Percentiles rank a stretch among this genome's conserved stretches.
Evolutionary conservation across 2,888 invertebrate species (phyloP).

Genomic region (Oligia strigilis): DNA sequence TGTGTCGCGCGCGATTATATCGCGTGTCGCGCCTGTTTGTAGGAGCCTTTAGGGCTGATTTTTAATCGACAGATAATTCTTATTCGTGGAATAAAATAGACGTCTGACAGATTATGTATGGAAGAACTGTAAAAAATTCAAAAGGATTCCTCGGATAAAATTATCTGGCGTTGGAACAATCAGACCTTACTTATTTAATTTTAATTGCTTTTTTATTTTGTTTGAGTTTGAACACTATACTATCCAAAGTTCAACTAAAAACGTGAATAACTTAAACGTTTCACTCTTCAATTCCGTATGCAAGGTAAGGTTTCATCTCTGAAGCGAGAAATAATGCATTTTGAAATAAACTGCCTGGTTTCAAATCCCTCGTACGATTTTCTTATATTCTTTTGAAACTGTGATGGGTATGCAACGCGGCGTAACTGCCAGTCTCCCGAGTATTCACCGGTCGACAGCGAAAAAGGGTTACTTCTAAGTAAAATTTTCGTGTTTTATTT

Average conservation of each 20-base stretch:
- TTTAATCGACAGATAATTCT: too few species aligned
- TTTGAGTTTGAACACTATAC: not conserved
- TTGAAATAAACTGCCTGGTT: conserved; percentile 21
- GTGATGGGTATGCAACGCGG: not conserved
- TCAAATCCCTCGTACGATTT: conserved; percentile 9
- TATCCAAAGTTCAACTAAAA: not conserved
- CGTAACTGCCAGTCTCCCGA: conserved; percentile 9
- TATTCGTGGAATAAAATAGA: too few species aligned
- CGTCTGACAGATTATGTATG: too few species aligned
- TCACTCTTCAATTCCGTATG: not conserved
- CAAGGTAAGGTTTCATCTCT: conserved; percentile 14
- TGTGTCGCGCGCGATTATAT: too few species aligned
- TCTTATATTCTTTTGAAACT: conserved; percentile 24
- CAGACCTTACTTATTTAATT: too few species aligned
- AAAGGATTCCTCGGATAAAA: too few species aligned
- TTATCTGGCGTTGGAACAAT: too few species aligned
- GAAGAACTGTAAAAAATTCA: too few species aligned
- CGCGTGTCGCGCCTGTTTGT: too few species aligned
- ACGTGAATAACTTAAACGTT: not conserved
- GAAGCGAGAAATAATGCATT: conserved; percentile 32
- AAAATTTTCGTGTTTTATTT: not conserved
- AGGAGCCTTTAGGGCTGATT: too few species aligned
- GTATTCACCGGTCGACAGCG: conserved; percentile 2
- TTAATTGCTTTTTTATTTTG: not conserved
- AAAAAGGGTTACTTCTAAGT: not conserved